Base-by-base conservation (phyloP, 2,113 vertebrate genomes). In the Cettia cetti region DNA sequence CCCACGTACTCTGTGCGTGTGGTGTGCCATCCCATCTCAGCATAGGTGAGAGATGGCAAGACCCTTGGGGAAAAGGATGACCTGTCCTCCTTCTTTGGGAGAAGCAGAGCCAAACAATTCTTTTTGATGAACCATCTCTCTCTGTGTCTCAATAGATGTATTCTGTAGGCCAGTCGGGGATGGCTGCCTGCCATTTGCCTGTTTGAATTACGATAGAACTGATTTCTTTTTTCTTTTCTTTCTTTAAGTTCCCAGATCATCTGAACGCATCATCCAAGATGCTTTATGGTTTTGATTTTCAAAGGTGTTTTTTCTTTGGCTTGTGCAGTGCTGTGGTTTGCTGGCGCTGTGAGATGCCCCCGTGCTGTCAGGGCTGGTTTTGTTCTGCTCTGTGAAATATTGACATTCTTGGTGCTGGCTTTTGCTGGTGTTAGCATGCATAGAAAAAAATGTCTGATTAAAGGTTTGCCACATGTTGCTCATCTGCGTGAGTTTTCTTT, bases 401-500 rank as follows among this genome's bases (percentile, higher is more conserved):
- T 69, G 74, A 78, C 42, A 3, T 63, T 76, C 75, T 42, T 2
- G 17, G 44, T 66, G 65, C 83, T 74, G 77, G 57, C 42, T 95
- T 93, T 95, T 82, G 78, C 90, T 88, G 79, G 40, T 60, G 92
- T 77, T 82, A 65, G 91, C 87, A 74, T 2, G 5, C 50, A 27
- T 16, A 56, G 90, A 44, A 90, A 79, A 79, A 87, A 89, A 80
- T 1, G 53, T 10, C 50, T 83, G 93, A 88, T 96, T 90, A 92
- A 94, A 96, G 93, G 88, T 96, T 95, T 77, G 82, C 90, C 93
- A 96, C 96, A 94, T 96, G 95, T 97, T 97, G 93, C 95, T 97
- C 94, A 92, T 96, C 90, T 96, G 92, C 0, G 15, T 13, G 81
- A 78, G 40, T 75, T 92, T 81, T 61, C 79, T 94, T 94, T 96